Base-by-base conservation (phyloP, 2,888 invertebrate genomes). In the Lepeophtheirus nordmannii region DNA sequence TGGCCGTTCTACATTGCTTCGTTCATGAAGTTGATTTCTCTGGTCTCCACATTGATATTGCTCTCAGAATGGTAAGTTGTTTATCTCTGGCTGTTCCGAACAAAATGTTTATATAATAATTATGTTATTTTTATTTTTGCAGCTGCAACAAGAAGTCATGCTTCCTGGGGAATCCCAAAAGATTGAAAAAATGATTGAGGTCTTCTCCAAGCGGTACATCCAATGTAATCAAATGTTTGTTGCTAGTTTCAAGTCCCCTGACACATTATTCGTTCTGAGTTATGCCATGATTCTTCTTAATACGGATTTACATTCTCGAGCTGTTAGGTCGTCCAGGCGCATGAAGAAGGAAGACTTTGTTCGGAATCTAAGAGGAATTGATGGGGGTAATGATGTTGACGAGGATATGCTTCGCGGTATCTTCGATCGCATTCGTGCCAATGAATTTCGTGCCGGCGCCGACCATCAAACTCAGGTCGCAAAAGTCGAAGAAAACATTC, bases 81-180 rank as follows among this genome's bases (percentile, higher is more conserved):
- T 30, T 5, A 5, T 30, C 7, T 30, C 2, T 30, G 7, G 7
- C 30, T 30, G 7, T 30, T 30, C 30, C 7, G 30, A 30, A 30
- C 30, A 7, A 30, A 30, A 30, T 30, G 30, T 30, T 30, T 5
- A n/a, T n/a, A n/a, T n/a, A n/a, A n/a, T n/a, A n/a, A n/a, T n/a
- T n/a, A 30, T 30, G 30, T 17, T 17, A 8, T 46, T n/a, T 46
- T 46, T 46, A n/a, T 46, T 46, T 46, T 82, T 98, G 12, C 89
- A 94, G 73, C 96, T 96, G 79, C 94, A 96, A 75, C 88, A 90
- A 1, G 89, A 89, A 77, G 97, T 98, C 80, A 82, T 96, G 20
- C 87, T 98, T 84, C 97, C 97, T 0, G 94, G 96, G 20, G 96
- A 96, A 78, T 94, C 96, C 37, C 96, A 96, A 78, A 96, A 96